phyloP scores from a whole-genome alignment of 53 echinoderm and acorn worm genomes.

The Mesocentrotus franciscanus region DNA sequence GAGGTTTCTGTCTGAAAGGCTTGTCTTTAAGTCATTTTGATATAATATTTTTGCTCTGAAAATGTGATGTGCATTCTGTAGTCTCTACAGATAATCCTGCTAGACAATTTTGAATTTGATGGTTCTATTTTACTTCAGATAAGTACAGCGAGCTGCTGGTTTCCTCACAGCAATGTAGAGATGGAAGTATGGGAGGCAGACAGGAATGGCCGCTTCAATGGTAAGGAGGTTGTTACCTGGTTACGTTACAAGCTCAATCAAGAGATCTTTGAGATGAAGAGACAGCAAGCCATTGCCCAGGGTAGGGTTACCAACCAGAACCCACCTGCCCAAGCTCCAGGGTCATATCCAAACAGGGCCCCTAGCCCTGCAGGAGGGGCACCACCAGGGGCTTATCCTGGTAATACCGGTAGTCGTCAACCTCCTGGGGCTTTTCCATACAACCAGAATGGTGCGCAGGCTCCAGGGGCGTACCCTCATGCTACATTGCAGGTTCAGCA shows the following conservation, averaged over 20 bases:
- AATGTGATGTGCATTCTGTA: background rate
- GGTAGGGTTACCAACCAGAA: background rate
- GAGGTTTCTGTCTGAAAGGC: too few relatives aligned
- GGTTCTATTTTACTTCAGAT: constrained; percentile 60
- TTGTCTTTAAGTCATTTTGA: too few relatives aligned
- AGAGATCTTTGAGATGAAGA: constrained; percentile 18
- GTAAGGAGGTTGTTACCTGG: constrained; percentile 71
- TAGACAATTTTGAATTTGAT: background rate
- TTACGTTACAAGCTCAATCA: constrained; percentile 61
- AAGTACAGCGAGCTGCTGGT: constrained; percentile 75
- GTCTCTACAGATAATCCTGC: background rate
- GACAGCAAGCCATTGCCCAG: constrained; percentile 7
- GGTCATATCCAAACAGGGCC: background rate
- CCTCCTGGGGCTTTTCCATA: constrained; percentile 40
- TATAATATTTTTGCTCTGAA: background rate
- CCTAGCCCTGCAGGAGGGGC: background rate
- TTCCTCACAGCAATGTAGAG: constrained; percentile 87
- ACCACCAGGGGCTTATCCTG: background rate
- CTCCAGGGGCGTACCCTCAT: constrained; percentile 28
- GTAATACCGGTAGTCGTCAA: background rate
- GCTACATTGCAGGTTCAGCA: background rate
- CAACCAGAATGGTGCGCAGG: background rate
- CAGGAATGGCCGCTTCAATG: constrained; percentile 73
- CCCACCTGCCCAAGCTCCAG: background rate
- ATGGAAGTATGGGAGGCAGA: constrained; percentile 85